Percentiles rank a stretch among this genome's conserved stretches.
Evolutionary conservation across 2,888 invertebrate species (phyloP).

Genomic region (Thera britannica): DNA sequence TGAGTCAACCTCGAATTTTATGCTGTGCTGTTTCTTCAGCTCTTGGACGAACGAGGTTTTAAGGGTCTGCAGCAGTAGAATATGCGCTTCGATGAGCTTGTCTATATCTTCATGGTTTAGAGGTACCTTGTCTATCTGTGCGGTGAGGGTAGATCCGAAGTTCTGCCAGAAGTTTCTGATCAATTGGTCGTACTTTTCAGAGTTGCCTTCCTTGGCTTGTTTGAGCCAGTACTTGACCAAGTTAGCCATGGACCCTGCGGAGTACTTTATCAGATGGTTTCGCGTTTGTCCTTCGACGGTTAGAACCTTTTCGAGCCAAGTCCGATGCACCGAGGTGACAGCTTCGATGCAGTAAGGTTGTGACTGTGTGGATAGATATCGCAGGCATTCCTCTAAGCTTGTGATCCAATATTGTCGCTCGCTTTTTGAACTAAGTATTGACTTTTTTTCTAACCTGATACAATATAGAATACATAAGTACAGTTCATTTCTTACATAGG

Average conservation of each 20-base stretch:
- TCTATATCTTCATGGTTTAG: conserved; percentile 64
- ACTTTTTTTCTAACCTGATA: conserved; percentile 85
- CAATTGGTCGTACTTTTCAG: conserved; percentile 61
- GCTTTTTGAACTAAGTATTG: conserved; percentile 85
- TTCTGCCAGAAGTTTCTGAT: conserved; percentile 73
- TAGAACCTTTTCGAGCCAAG: conserved; percentile 59
- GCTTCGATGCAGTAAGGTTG: conserved; percentile 51
- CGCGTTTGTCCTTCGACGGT: conserved; percentile 39
- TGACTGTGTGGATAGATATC: conserved; percentile 58
- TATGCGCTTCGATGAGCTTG: conserved; percentile 72
- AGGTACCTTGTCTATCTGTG: conserved; percentile 69
- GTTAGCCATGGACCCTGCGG: conserved; percentile 56
- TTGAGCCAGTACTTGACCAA: conserved; percentile 67
- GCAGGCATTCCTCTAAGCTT: conserved; percentile 90
- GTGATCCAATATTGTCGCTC: conserved; percentile 88
- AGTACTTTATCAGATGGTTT: conserved; percentile 54
- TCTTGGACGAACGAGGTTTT: conserved; percentile 54
- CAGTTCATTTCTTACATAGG: too few species aligned
- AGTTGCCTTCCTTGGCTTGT: conserved; percentile 49
- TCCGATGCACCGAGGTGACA: conserved; percentile 54
- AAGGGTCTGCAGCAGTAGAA: conserved; percentile 59
- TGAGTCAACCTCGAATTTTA: conserved; percentile 60
- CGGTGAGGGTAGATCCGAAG: conserved; percentile 56
- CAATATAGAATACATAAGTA: background rate
- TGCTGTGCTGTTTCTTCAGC: conserved; percentile 53